Percentiles rank a stretch among this genome's conserved stretches.
Conservation (phyloP, 2,113 vertebrate genomes). For the Tetrao urogallus region DNA sequence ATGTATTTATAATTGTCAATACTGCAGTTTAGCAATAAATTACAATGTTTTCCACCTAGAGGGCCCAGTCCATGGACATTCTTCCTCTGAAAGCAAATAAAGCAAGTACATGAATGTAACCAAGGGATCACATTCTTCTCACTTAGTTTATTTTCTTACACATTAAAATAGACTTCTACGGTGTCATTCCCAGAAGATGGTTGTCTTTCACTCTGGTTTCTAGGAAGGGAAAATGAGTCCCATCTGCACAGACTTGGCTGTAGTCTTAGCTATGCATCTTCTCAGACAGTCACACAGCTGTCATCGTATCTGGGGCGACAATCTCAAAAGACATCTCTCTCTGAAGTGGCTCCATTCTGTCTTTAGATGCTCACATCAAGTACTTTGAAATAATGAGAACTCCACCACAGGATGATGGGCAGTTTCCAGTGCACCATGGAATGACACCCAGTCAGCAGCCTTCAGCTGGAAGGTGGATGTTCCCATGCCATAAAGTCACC, state of each 20-base stretch:
- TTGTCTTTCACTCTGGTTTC: neutral
- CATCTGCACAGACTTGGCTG: neutral
- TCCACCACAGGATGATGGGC: neutral
- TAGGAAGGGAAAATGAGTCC: neutral
- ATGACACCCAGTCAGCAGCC: neutral
- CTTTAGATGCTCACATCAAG: neutral
- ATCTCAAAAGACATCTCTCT: neutral
- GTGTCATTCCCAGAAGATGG: neutral
- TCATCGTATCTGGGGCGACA: rapidly evolving
- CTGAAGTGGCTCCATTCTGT: neutral
- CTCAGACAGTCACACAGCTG: neutral
- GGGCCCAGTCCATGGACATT: neutral
- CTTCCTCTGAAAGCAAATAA: neutral
- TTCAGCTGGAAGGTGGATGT: neutral
- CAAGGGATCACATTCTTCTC: neutral
- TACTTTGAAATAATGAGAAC: neutral
- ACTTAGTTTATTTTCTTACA: neutral
- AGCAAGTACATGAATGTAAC: neutral
- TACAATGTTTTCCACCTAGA: neutral
- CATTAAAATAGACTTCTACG: neutral
- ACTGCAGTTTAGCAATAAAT: neutral
- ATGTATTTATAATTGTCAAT: neutral
- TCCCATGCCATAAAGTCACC: neutral
- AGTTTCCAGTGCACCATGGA: neutral
- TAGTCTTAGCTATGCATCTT: neutral